Percentiles rank a stretch among this genome's conserved stretches.
Conservation (phyloP, 1,140 invertebrate species). For the Phenacoccus solenopsis region DNA sequence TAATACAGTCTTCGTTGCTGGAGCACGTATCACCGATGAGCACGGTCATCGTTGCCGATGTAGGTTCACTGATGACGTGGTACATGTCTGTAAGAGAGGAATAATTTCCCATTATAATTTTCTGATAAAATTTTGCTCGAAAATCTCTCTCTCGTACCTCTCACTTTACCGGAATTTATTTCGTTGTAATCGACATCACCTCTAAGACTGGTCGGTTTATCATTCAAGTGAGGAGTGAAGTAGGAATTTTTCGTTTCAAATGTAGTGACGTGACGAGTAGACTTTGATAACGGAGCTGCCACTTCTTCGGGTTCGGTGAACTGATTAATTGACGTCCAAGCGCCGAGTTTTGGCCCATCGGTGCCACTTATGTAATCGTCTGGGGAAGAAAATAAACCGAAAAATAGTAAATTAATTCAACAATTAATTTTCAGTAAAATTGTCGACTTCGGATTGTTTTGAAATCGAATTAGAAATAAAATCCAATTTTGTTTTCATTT, state of each 20-base stretch:
- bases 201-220: background rate
- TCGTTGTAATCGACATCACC: background rate
- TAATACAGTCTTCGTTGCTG: slow-evolving; percentile 55
- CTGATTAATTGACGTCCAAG: slow-evolving; percentile 49
- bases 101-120: no score
- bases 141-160: background rate
- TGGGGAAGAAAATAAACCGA: slow-evolving; percentile 22
- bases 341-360: slow-evolving; percentile 49
- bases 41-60: slow-evolving; percentile 53
- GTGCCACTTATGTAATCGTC: slow-evolving; percentile 37
- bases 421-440: no score
- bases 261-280: slow-evolving; percentile 60
- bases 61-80: slow-evolving; percentile 47
- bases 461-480: no score
- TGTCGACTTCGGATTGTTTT: no score
- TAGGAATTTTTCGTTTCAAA: background rate
- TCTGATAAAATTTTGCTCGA: no score
- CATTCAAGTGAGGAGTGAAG: background rate
- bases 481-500: no score
- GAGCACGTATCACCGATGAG: slow-evolving; percentile 62
- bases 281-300: slow-evolving; percentile 61
- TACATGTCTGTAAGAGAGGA: background rate
- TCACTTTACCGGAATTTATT: background rate
- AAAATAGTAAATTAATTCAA: no score
- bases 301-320: slow-evolving; percentile 65